Base-by-base conservation (phyloP, 92 coral and sea anemone genomes). In the Zoanthus gigantus region DNA sequence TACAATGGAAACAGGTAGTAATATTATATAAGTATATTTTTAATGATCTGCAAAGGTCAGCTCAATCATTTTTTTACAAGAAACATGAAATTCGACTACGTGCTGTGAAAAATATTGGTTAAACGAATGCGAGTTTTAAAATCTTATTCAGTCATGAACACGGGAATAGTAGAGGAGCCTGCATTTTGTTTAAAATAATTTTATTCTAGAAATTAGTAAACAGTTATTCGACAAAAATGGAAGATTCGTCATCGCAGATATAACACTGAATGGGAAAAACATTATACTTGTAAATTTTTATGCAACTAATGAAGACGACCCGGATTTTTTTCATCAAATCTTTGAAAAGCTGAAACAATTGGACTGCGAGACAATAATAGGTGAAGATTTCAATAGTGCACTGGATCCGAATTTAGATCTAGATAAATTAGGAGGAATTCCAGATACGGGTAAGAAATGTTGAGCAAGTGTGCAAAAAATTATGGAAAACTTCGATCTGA, bases 321-420 rank as follows among this genome's bases (percentile, higher is more conserved):
- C 23, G 23, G 23, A 23, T 23, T 23, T 23, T 23, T 23, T 23
- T 23, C 23, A 23, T 23, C 23, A 23, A 23, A 23, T 23, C 47
- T 71, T 84, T 52, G 72, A 37, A 34, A 44, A 67, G 67, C 34
- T 47, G 72, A 5, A 52, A 44, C 57, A 66, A 44, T 18, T 23
- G 23, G 23, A 23, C 23, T 23, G 23, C 52, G 86, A 29, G 3
- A 47, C 37, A 58, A 48, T 83, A 68, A 83, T 69, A 66, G 87
- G 87, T 58, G 79, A 71, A 28, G 65, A 83, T 61, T 83, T 83
- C 87, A 83, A 83, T 67, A 37, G 69, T 46, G 86, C 63, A 63
- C 42, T 83, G 12, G 77, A 83, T 42, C 72, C 74, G 57, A 48
- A 83, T 47, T 67, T 23, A 23, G 23, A 23, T 23, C 23, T 45